Percentiles rank a stretch among this genome's conserved stretches.
phyloP scores from a whole-genome alignment of 2,888 invertebrate species.

The Lamproptera curius region DNA sequence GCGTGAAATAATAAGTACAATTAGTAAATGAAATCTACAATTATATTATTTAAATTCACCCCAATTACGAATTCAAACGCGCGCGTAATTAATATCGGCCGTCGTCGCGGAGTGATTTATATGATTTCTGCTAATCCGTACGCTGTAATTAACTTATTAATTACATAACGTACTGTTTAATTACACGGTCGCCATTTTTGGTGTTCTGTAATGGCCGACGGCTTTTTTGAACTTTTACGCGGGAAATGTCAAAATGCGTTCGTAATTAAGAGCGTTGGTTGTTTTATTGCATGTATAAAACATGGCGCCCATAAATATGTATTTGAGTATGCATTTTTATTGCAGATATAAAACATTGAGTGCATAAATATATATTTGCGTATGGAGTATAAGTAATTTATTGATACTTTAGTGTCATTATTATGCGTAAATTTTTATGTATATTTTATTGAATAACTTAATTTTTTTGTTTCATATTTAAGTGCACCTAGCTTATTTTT shows the following conservation, averaged over 20 bases:
- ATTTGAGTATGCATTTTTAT: too few relatives aligned
- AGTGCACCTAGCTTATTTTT: too few relatives aligned
- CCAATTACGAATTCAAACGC: not conserved
- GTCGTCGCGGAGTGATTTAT: slow-evolving; percentile 11
- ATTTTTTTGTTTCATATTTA: too few relatives aligned
- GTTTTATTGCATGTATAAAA: not conserved
- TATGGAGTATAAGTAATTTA: too few relatives aligned
- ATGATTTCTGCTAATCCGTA: slow-evolving; percentile 1
- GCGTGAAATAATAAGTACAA: not conserved
- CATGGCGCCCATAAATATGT: too few relatives aligned
- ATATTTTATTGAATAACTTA: too few relatives aligned
- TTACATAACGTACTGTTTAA: slow-evolving; percentile 1
- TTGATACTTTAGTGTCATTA: too few relatives aligned
- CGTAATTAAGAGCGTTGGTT: slow-evolving; percentile 11
- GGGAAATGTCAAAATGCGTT: not conserved
- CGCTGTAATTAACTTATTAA: slow-evolving; percentile 8
- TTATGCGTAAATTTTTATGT: too few relatives aligned
- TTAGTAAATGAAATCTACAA: not conserved
- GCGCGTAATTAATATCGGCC: slow-evolving; percentile 8
- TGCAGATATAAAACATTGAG: too few relatives aligned
- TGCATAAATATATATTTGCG: too few relatives aligned
- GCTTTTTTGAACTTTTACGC: not conserved
- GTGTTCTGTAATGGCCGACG: not conserved
- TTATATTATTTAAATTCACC: not conserved
- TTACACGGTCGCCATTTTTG: slow-evolving; percentile 1